Conservation (phyloP, 2,797 vertebrate species). For the Rhadinocentrus ornatus region DNA sequence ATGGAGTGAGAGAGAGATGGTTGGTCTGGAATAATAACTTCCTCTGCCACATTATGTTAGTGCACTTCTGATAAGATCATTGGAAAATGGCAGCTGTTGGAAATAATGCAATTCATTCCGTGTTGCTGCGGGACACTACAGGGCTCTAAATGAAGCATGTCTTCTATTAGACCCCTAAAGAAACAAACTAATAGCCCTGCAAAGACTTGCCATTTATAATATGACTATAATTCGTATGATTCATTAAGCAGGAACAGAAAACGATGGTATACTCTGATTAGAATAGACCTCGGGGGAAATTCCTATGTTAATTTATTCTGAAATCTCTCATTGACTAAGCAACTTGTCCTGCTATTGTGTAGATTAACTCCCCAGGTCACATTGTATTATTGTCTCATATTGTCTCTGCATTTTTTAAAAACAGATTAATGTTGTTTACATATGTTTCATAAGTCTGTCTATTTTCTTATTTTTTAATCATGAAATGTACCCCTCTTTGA, state of each 20-base stretch:
- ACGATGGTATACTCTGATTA: conserved; percentile 92
- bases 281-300: conserved; percentile 91
- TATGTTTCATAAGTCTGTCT: conserved; percentile 60
- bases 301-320: conserved; percentile 89
- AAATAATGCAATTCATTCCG: conserved; percentile 96
- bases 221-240: conserved; percentile 99
- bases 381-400: conserved; percentile 62
- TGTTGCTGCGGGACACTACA: conserved; percentile 90
- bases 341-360: conserved; percentile 88
- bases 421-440: conserved; percentile 75
- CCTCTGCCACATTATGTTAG: conserved; percentile 82
- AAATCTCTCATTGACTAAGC: conserved; percentile 93
- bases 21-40: conserved; percentile 86
- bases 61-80: conserved; percentile 85
- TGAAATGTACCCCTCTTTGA: conserved; percentile 18
- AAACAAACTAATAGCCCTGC: conserved; percentile 99
- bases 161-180: conserved; percentile 99
- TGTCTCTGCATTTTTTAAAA: conserved; percentile 61
- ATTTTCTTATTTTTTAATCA: conserved; percentile 30
- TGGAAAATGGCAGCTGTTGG: conserved; percentile 91
- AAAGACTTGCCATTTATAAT: conserved; percentile 98
- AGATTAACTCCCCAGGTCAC: conserved; percentile 83
- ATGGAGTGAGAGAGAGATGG: conserved; percentile 74
- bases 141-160: conserved; percentile 93
- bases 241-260: conserved; percentile 99